Percentiles rank a stretch among this genome's conserved stretches.
phyloP scores from a whole-genome alignment of 2,113 vertebrate genomes.

The Peucedramus taeniatus region DNA sequence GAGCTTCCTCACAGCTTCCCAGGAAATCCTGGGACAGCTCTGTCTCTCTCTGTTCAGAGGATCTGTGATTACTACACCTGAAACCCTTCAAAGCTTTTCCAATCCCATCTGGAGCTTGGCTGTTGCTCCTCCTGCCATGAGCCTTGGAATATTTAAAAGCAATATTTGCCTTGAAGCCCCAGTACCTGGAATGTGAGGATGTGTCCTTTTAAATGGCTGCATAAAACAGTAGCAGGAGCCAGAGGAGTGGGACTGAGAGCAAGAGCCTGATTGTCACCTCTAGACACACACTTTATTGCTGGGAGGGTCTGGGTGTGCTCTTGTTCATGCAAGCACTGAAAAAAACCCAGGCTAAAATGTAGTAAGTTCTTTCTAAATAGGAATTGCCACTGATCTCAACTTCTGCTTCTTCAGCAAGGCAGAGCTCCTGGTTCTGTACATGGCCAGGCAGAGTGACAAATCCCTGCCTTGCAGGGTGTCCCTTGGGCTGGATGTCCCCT shows the following conservation, averaged over 20 bases:
- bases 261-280: background rate
- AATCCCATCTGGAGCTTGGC: background rate
- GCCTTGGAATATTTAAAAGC: background rate
- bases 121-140: background rate
- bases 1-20: no score
- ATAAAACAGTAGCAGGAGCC: background rate
- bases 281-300: background rate
- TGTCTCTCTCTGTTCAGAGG: no score
- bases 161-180: background rate
- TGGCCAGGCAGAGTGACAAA: background rate
- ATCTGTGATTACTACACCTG: no score
- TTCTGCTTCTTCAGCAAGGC: rapidly evolving
- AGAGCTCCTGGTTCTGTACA: background rate
- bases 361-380: background rate
- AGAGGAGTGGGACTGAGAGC: background rate
- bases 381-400: background rate
- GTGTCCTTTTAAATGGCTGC: background rate
- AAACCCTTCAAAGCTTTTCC: background rate
- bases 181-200: background rate
- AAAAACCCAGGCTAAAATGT: background rate
- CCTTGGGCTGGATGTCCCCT: background rate
- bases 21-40: no score
- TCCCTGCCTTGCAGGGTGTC: background rate
- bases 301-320: background rate
- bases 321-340: background rate